Conservation (phyloP, 2,113 vertebrate species). For the Vulpes lagopus region DNA sequence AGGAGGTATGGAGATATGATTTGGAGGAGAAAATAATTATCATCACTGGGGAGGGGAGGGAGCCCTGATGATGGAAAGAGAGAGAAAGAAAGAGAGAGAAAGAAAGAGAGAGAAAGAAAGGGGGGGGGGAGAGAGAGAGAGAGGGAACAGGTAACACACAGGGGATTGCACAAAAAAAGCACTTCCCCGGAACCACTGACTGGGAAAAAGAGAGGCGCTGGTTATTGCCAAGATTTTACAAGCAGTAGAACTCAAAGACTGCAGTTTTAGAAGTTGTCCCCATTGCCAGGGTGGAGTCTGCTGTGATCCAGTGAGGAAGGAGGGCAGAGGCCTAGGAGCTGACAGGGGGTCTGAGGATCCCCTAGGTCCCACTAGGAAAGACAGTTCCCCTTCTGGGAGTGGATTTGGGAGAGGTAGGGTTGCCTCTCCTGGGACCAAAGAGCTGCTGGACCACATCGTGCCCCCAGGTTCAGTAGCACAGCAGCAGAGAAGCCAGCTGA, state of each 20-base stretch:
- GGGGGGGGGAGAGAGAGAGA: neutral
- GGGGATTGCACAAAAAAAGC: neutral
- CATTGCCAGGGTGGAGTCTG: neutral
- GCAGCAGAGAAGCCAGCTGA: neutral
- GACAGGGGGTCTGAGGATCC: neutral
- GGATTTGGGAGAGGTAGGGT: neutral
- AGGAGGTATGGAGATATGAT: neutral
- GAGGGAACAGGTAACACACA: neutral
- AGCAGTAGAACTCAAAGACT: neutral
- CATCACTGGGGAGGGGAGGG: neutral
- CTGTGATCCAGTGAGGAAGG: neutral
- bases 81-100: neutral
- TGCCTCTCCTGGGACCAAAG: neutral
- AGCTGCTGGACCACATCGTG: neutral
- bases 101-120: neutral
- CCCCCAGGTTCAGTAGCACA: neutral
- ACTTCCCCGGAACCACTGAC: neutral
- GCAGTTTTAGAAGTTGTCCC: neutral
- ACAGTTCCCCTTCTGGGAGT: neutral
- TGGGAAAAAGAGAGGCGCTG: neutral
- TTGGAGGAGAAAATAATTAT: neutral
- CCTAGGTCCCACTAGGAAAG: neutral
- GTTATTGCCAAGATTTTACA: neutral
- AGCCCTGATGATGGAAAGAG: neutral
- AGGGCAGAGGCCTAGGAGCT: neutral